phyloP scores from a whole-genome alignment of 1,140 invertebrate genomes.

The Matsumurasca onukii region DNA sequence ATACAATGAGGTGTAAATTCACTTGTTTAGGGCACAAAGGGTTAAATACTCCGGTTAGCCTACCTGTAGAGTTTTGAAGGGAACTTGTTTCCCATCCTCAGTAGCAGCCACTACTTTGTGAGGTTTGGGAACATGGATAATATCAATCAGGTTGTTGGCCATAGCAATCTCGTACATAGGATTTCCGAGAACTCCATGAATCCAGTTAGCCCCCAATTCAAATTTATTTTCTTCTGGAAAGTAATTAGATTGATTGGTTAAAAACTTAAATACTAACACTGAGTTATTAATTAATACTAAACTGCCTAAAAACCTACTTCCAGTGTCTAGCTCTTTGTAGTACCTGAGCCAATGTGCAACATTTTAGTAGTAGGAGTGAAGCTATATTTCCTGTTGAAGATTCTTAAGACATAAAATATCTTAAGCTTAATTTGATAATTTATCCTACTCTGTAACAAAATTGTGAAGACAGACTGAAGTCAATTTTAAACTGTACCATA shows the following conservation, averaged over 20 bases:
- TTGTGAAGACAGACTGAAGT: too few species aligned
- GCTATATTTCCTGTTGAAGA: neutral
- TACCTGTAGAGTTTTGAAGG: conserved; percentile 72
- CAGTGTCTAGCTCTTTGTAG: neutral
- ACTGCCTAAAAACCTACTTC: neutral
- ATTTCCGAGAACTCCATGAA: conserved; percentile 85
- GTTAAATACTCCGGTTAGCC: neutral
- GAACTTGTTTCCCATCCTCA: conserved; percentile 81
- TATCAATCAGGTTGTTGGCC: conserved; percentile 77
- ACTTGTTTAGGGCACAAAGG: neutral
- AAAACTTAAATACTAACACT: conserved; percentile 23
- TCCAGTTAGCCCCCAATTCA: conserved; percentile 91
- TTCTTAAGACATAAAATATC: neutral
- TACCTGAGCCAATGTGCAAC: neutral
- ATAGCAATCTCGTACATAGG: conserved; percentile 86
- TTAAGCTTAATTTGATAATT: too few species aligned
- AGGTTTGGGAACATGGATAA: conserved; percentile 77
- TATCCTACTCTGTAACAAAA: too few species aligned
- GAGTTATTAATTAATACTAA: neutral
- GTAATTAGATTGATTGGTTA: conserved; percentile 21
- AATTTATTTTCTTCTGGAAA: conserved; percentile 57
- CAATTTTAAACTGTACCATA: too few species aligned
- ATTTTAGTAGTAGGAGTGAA: neutral
- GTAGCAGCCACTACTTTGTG: conserved; percentile 85
- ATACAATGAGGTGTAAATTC: neutral